These are phyloP conservation scores for Sebastes itinus DNA, from an alignment of 2,797 vertebrate genomes.

Conservation along the genomic window DNA sequence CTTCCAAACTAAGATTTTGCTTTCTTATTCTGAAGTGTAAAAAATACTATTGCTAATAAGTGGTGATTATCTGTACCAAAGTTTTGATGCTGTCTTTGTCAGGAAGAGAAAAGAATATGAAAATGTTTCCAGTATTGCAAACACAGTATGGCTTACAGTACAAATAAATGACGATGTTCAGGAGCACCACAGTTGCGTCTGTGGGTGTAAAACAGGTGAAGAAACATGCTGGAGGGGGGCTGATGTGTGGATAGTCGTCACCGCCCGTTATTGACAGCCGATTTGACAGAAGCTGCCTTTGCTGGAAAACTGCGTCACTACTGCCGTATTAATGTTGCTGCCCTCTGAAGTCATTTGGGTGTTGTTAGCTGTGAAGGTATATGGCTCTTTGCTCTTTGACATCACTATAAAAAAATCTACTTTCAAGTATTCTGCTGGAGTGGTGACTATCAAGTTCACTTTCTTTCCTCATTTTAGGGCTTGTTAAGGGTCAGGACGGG, in stretches of 20 bases:
- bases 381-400: conserved; percentile 61
- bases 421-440: conserved; percentile 55
- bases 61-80: background rate
- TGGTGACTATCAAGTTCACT: conserved; percentile 32
- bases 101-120: background rate
- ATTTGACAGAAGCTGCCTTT: conserved; percentile 49
- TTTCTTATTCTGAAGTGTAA: conserved; percentile 2
- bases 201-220: conserved; percentile 17
- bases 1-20: background rate
- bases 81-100: conserved; percentile 2
- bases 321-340: conserved; percentile 18
- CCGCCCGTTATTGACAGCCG: conserved; percentile 12
- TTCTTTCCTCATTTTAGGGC: conserved; percentile 48
- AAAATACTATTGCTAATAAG: conserved; percentile 2
- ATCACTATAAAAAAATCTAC: conserved; percentile 44
- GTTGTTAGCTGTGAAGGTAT: conserved; percentile 44
- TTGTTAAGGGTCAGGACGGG: conserved; percentile 2
- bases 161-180: conserved; percentile 20
- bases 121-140: conserved; percentile 23
- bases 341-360: conserved; percentile 65
- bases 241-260: conserved; percentile 6
- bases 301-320: conserved; percentile 21
- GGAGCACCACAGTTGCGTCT: conserved; percentile 2
- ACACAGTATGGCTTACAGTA: conserved; percentile 56
- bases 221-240: conserved; percentile 6